phyloP scores from a whole-genome alignment of 2,797 vertebrate genomes.

The Poliocrania exsul region DNA sequence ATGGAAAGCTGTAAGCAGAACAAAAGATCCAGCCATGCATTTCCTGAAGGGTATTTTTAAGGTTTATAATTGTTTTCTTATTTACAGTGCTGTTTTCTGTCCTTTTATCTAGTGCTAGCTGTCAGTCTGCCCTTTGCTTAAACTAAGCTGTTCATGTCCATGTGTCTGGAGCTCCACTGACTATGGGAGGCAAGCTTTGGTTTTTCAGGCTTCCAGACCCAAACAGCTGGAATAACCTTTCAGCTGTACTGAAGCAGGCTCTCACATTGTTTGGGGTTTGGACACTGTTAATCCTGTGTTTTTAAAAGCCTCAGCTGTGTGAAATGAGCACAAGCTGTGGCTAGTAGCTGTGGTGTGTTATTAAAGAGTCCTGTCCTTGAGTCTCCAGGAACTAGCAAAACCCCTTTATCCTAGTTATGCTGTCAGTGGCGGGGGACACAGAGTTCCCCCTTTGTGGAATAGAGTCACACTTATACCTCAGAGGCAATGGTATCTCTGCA shows the following conservation, averaged over 20 bases:
- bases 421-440: fast-evolving
- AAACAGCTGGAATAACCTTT: constrained; percentile 66
- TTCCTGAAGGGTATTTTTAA: constrained; percentile 20
- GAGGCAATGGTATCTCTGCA: background rate
- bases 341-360: background rate
- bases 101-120: background rate
- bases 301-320: background rate
- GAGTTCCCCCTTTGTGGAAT: background rate
- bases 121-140: constrained; percentile 21
- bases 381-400: background rate
- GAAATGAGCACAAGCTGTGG: background rate
- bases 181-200: background rate
- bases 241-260: background rate
- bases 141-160: background rate
- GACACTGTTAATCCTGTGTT: constrained; percentile 36
- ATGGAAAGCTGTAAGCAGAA: background rate
- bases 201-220: background rate
- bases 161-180: background rate
- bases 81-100: background rate
- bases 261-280: background rate
- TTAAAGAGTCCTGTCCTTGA: background rate
- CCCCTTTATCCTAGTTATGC: background rate
- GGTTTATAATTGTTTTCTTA: background rate
- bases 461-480: background rate
- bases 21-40: background rate